Percentiles rank a stretch among this genome's conserved stretches.
These are phyloP conservation scores for Cynaeus angustus DNA, from an alignment of 2,888 invertebrate genomes.

Conservation along the genomic window DNA sequence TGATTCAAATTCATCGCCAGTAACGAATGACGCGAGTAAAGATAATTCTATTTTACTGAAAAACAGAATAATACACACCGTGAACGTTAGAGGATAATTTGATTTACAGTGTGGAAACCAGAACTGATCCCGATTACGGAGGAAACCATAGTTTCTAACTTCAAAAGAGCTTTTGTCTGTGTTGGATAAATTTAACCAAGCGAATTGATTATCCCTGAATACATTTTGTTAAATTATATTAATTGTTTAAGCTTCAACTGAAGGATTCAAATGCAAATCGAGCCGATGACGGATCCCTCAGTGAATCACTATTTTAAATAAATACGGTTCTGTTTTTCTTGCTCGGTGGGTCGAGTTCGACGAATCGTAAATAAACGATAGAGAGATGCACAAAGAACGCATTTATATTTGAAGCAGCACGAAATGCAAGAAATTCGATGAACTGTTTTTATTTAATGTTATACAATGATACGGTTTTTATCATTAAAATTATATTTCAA, in stretches of 20 bases:
- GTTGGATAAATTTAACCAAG: slow-evolving; percentile 33
- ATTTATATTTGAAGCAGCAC: too few species aligned
- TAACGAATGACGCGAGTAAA: slow-evolving; percentile 3
- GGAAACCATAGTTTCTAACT: slow-evolving; percentile 24
- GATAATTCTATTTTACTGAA: background rate
- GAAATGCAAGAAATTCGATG: too few species aligned
- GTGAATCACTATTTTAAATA: background rate
- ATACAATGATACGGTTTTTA: too few species aligned
- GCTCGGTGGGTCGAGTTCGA: too few species aligned
- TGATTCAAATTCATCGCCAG: background rate
- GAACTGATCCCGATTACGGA: slow-evolving; percentile 24
- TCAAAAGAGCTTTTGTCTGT: slow-evolving; percentile 28
- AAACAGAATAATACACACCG: slow-evolving; percentile 12
- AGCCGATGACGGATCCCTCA: too few species aligned
- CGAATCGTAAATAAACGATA: too few species aligned
- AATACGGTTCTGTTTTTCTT: background rate
- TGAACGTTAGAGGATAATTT: slow-evolving; percentile 13
- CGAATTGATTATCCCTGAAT: slow-evolving; percentile 37
- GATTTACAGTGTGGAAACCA: slow-evolving; percentile 26
- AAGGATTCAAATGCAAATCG: slow-evolving; percentile 13
- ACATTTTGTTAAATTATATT: slow-evolving; percentile 38
- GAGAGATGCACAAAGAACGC: too few species aligned
- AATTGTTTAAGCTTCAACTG: slow-evolving; percentile 22
- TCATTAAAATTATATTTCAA: too few species aligned
- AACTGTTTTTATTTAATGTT: too few species aligned